Evolutionary conservation across 2,797 vertebrate species (phyloP), one percentile per base, ranked within the genome.

Genomic region (Phoxinus dragarum): DNA sequence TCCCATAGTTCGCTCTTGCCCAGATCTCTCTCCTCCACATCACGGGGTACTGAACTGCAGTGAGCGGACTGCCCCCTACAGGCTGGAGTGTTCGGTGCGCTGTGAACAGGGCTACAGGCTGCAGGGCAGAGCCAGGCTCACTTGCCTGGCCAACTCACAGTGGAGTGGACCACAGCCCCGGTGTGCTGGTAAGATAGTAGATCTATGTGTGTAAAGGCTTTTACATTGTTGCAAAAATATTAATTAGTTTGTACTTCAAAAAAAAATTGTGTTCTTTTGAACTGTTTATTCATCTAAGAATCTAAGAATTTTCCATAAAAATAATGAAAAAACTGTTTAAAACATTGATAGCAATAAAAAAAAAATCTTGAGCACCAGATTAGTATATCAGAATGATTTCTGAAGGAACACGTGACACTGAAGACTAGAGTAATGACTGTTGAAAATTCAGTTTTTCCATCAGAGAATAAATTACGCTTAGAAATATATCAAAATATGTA

Each of bases 91-190:
- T 89, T 92, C 94, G 86, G 94, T 94, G 88, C 95, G 94, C 90
- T 99, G 98, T 84, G 94, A 94, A 61, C 95, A 96, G 52, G 97
- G 97, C 89, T 97, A 96, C 92, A 93, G 95, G 88, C 88, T 98
- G 81, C 96, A 97, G 88, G 98, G 98, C 79, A 94, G 90, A 36
- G 52, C 92, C 81, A 94, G 91, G 85, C 96, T 99, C 76, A 95
- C 92, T 89, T 99, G 98, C 90, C 96, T 96, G 93, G 96, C 94
- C 91, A 96, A 94, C 54, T 95, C 95, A 59, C 96, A 96, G 88
- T 99, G 98, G 98, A 98, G 97, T 91, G 94, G 95, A 87, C 90
- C 95, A 88, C 96, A 96, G 83, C 97, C 98, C 61, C 96, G 93
- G 81, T 99, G 98, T 96, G 95, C 97, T 89, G 98, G 98, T 99